Evolutionary conservation across 2,113 vertebrate genomes (phyloP), one percentile per base, ranked within the genome.

Genomic region (Myanophis thanlyinensis): DNA sequence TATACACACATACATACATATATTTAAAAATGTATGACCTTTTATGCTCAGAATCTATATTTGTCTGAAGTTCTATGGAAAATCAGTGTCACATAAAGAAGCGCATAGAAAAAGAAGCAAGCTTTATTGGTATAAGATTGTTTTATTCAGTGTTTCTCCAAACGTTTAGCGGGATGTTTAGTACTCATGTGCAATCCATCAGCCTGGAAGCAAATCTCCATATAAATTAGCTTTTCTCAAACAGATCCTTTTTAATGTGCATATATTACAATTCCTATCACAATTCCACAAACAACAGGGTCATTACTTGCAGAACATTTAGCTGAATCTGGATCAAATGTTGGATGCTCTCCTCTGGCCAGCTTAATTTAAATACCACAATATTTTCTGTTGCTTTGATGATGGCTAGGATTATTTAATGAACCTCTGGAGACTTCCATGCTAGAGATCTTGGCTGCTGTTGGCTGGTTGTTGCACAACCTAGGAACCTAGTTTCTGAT

Each of bases 11-110:
- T 22, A 80, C 35, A 40, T 18, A 73, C 15, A 40, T 35, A 25
- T 92, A 91, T n/a, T 87, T 73, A 8, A 18, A 93, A 91, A 93
- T 47, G 18, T 93, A 88, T 86, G 59, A 22, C 51, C 88, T 85
- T 85, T 51, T 30, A 35, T 95, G 89, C 40, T 87, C 35, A 94
- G 87, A 91, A 89, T 88, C 93, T 27, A 51, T 48, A 0, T 93
- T 93, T 95, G 85, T 62, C 49, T 23, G 0, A 62, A 90, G 59
- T 15, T 47, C 88, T 90, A 48, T 59, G 40, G 52, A 89, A 92
- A 85, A 85, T 49, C 89, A 93, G 73, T 54, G 44, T 85, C 35
- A 23, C 0, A 4, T 53, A 84, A 89, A 12, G 44, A 85, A 23
- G 44, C 22, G 3, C 13, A n/a, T 1, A 3, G 47, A 27, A 35